phyloP scores from a whole-genome alignment of 2,113 vertebrate genomes.

The Barbus barbus region DNA sequence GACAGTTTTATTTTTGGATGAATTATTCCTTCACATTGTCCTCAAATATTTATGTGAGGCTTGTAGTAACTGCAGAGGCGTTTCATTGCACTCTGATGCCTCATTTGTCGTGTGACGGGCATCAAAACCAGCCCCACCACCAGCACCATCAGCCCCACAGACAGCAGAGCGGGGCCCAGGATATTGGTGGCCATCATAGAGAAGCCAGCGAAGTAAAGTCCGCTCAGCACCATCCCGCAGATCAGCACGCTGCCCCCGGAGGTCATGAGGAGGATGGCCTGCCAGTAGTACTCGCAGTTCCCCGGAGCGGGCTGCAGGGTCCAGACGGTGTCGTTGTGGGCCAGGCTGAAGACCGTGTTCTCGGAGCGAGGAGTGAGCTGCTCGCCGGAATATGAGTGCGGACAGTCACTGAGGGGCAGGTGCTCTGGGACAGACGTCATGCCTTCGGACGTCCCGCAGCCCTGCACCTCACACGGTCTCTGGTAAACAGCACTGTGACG shows the following conservation, averaged over 20 bases:
- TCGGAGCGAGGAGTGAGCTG: constrained; percentile 81
- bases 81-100: constrained; percentile 71
- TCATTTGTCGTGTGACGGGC: constrained; percentile 90
- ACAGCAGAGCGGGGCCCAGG: constrained; percentile 86
- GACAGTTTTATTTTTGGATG: too few relatives aligned
- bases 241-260: constrained; percentile 83
- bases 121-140: constrained; percentile 91
- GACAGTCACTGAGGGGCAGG: constrained; percentile 69
- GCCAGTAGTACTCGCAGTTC: constrained; percentile 84
- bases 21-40: too few relatives aligned
- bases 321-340: constrained; percentile 85
- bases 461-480: background rate
- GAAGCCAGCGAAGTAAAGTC: constrained; percentile 70
- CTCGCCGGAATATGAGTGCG: constrained; percentile 79
- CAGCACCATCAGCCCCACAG: constrained; percentile 90
- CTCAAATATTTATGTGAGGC: constrained; percentile 66
- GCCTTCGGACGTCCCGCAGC: constrained; percentile 5
- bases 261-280: constrained; percentile 85
- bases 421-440: constrained; percentile 71
- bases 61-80: constrained; percentile 66
- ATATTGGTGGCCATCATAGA: constrained; percentile 72
- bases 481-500: background rate
- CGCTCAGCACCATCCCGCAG: constrained; percentile 85
- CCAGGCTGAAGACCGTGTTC: constrained; percentile 87
- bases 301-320: constrained; percentile 67